Percentiles rank a stretch among this genome's conserved stretches.
Conservation (phyloP, 2,113 vertebrate species). For the Marmota monax region DNA sequence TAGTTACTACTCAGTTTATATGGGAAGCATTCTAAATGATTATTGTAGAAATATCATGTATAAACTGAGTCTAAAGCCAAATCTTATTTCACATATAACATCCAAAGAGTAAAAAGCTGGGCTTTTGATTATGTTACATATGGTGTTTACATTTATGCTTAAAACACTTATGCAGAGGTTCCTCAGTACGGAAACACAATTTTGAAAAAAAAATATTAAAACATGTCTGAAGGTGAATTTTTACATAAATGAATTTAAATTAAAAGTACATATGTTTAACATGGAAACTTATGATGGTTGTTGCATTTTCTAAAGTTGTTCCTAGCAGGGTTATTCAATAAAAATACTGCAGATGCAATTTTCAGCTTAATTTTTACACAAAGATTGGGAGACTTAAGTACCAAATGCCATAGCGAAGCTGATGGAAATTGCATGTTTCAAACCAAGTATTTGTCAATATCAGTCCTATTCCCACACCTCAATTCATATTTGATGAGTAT, state of each 20-base stretch:
- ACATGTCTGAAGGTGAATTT: conserved; percentile 29
- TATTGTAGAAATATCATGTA: conserved; percentile 33
- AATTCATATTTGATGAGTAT: not conserved
- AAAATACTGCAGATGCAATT: conserved; percentile 33
- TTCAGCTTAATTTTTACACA: conserved; percentile 45
- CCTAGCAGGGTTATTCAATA: conserved; percentile 27
- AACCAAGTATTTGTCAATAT: not conserved
- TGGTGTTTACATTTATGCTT: conserved; percentile 58
- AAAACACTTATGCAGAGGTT: conserved; percentile 42
- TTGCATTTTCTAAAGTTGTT: conserved; percentile 60
- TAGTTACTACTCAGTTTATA: conserved; percentile 23
- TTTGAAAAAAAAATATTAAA: conserved; percentile 52
- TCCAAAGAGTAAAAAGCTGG: not conserved
- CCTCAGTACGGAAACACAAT: not conserved
- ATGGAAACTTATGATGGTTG: not conserved
- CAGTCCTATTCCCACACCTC: not conserved
- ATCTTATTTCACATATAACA: conserved; percentile 39
- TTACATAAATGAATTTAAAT: conserved; percentile 64
- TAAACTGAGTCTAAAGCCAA: conserved; percentile 53
- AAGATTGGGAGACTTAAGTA: conserved; percentile 32
- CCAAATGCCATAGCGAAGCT: conserved; percentile 13
- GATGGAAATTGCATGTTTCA: conserved; percentile 33
- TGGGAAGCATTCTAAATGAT: conserved; percentile 54
- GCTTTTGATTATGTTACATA: conserved; percentile 63
- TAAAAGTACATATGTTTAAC: conserved; percentile 53